phyloP scores from a whole-genome alignment of 2,113 vertebrate genomes.

The Clupea harengus region DNA sequence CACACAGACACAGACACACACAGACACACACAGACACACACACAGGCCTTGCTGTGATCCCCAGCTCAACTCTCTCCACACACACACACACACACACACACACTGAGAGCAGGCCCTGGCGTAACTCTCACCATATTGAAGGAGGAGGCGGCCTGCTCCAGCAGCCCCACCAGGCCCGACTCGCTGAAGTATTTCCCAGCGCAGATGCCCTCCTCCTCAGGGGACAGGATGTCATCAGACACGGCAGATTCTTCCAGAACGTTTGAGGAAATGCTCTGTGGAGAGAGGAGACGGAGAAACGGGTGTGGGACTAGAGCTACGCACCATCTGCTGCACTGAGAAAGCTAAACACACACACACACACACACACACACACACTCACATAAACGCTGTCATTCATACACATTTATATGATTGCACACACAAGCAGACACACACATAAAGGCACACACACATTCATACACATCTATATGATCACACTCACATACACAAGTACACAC shows the following conservation, averaged over 20 bases:
- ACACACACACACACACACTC: not conserved
- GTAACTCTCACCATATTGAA: constrained; percentile 81
- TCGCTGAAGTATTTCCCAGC: constrained; percentile 89
- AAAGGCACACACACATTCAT: not conserved
- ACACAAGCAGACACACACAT: not conserved
- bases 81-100: constrained; percentile 41
- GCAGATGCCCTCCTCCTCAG: constrained; percentile 90
- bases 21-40: constrained; percentile 13
- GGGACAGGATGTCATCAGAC: constrained; percentile 87
- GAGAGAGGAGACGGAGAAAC: not conserved
- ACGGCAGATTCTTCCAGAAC: constrained; percentile 88
- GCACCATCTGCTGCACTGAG: not conserved
- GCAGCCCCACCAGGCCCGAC: constrained; percentile 83
- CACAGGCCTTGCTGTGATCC: not conserved
- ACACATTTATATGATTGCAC: too few species aligned
- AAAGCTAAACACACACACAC: not conserved
- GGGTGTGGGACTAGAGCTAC: not conserved
- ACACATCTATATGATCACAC: not conserved
- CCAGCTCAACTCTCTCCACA: not conserved
- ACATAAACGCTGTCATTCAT: not conserved
- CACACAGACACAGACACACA: not conserved
- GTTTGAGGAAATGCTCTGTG: constrained; percentile 85
- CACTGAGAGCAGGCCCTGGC: constrained; percentile 47
- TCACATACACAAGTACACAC: not conserved
- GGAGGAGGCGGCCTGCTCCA: constrained; percentile 84